Evolutionary conservation across 2,888 invertebrate genomes (phyloP).

Genomic region (Disparrhopalites patrizii): DNA sequence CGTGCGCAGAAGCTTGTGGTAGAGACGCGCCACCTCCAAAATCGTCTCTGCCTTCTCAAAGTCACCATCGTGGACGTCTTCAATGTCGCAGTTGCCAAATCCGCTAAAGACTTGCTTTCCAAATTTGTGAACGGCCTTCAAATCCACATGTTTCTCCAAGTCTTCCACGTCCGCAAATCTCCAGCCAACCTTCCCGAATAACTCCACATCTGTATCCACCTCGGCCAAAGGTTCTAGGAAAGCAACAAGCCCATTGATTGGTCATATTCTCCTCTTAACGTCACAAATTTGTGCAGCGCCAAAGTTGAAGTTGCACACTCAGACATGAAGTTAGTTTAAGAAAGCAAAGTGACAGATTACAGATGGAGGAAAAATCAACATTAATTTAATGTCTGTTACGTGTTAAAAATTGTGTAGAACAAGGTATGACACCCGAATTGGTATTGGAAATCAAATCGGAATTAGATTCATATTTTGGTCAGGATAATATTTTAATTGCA

Average conservation of each 20-base stretch:
- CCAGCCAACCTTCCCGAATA: slow-evolving; percentile 11
- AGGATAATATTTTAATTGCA: no score
- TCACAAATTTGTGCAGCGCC: background rate
- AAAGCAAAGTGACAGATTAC: no score
- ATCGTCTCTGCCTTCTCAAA: background rate
- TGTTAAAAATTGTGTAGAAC: no score
- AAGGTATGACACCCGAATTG: no score
- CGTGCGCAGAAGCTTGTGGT: slow-evolving; percentile 3
- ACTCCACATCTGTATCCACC: slow-evolving; percentile 10
- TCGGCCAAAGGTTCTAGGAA: background rate
- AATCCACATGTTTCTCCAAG: background rate
- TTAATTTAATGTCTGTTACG: no score
- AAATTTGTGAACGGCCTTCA: background rate
- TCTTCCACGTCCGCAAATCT: background rate
- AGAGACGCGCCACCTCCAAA: background rate
- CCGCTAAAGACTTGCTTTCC: background rate
- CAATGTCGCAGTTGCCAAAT: background rate
- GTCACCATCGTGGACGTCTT: background rate
- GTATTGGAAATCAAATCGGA: no score
- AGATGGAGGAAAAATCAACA: no score
- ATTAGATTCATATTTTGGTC: no score
- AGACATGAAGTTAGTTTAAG: no score
- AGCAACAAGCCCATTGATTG: background rate
- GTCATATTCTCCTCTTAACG: background rate
- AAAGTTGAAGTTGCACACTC: no score